Base-by-base conservation (phyloP, 1,140 invertebrate species). In the Drosophila dunni region DNA sequence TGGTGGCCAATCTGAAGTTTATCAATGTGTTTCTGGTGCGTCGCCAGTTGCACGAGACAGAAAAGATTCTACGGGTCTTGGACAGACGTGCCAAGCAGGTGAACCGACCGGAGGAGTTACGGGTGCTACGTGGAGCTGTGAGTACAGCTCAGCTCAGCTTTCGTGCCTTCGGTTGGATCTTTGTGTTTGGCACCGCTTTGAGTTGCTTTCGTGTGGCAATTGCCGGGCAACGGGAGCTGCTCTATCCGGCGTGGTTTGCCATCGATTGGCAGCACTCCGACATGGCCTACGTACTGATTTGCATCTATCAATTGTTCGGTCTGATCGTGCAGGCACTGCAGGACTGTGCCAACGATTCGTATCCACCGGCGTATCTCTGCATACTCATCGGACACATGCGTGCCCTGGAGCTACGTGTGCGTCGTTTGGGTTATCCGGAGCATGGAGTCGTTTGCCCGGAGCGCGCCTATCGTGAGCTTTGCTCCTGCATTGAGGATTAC, bases 191-290 rank as follows among this genome's bases (percentile, higher is more conserved):
- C 51, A 91, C 81, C 9, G 9, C 44, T 1, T 45, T 91, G 6
- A 91, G 90, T 48, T 78, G 83, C 38, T 3, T 88, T 2, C 76
- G 81, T 7, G 73, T 82, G 33, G 51, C 53, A 7, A 48, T 91
- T 7, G 54, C 61, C 0, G 36, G 54, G 7, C 15, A 82, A 7
- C 74, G 81, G 2, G 40, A 33, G n/a, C 33, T 91, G 13, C 61
- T 91, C 0, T 91, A 78, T 63, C 86, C 90, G 1, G 90, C 85
- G 10, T 91, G 90, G 85, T 91, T 91, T 20, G 73, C 67, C 10
- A 11, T 91, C 8, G 77, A 91, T 45, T 91, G 86, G 86, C 20
- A 8, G 3, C 1, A 51, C 13, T 82, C 80, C 0, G 40, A 60
- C n/a, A 0, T 20, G 8, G 64, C 40, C 7, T 91, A 80, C 51